Base-by-base conservation (phyloP, 2,888 invertebrate species). In the Epirrita christyi region DNA sequence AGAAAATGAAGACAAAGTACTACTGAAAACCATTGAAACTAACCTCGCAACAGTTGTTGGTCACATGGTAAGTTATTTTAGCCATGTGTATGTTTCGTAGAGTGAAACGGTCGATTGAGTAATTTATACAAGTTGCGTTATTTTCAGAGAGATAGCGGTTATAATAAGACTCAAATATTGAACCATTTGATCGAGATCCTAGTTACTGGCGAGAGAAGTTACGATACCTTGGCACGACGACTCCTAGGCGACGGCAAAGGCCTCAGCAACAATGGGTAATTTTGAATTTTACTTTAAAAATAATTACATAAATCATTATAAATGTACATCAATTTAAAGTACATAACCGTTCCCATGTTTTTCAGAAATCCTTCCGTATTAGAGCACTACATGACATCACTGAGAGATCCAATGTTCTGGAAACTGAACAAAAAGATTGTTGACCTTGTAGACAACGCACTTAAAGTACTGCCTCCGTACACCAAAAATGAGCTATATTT, bases 341-440 rank as follows among this genome's bases (percentile, higher is more conserved):
- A 11, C 32, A 2, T 32, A 9, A 32, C 32, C 32, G 10, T 32
- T 36, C 11, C 10, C 11, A 11, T 36, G 11, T 36, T 11, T 88
- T 88, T 64, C 76, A 91, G 91, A 45, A 70, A 73, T 52, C 76
- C 75, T 11, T 85, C 90, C 6, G 83, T 80, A 6, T 69, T 92
- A 21, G 81, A 80, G 32, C 92, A 92, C 66, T 94, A 93, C 67
- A 92, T 93, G 77, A 95, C 95, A 1, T 92, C 94, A 57, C 68
- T 94, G 70, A 93, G 96, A 59, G 96, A 96, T 81, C 96, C 96
- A 2, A 89, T 94, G 59, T 95, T 94, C 88, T 96, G 95, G 91
- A 93, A 92, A 58, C 80, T 96, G 62, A 94, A 94, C 77, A 93
- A 94, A 76, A 93, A 93, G 69, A 91, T 95, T 65, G 80, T 93